phyloP scores from a whole-genome alignment of 2,888 invertebrate genomes.

The Hetaerina titia region DNA sequence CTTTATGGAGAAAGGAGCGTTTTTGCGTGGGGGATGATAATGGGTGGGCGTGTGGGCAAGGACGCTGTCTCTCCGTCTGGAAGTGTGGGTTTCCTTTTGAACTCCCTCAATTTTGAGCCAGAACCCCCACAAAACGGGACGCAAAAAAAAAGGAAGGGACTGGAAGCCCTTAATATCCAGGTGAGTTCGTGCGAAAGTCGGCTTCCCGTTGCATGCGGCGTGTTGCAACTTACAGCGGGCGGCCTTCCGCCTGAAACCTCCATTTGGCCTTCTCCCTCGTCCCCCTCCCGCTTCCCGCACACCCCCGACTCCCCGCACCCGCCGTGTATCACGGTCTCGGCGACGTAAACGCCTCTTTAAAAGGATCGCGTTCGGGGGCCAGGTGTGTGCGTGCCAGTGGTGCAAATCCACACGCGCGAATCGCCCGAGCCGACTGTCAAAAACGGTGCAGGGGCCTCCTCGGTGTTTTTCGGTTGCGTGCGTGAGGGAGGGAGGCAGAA shows the following conservation, averaged over 20 bases:
- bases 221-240: background rate
- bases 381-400: background rate
- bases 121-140: background rate
- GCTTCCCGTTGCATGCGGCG: conserved; percentile 1
- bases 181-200: background rate
- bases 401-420: background rate
- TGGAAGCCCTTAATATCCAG: background rate
- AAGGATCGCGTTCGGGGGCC: conserved; percentile 15
- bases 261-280: background rate
- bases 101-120: too few relatives aligned
- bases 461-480: too few relatives aligned
- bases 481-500: background rate
- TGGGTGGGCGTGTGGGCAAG: too few relatives aligned
- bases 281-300: background rate
- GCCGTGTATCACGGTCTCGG: background rate
- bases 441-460: background rate
- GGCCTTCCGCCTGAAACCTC: background rate
- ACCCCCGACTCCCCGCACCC: background rate
- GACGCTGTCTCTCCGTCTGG: too few relatives aligned
- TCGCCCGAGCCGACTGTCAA: background rate
- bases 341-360: background rate
- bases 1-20: too few relatives aligned
- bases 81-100: too few relatives aligned
- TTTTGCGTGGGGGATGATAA: too few relatives aligned
- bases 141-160: background rate